These are phyloP conservation scores for Apantesis nais DNA, from an alignment of 2,888 invertebrate genomes.

Conservation along the genomic window DNA sequence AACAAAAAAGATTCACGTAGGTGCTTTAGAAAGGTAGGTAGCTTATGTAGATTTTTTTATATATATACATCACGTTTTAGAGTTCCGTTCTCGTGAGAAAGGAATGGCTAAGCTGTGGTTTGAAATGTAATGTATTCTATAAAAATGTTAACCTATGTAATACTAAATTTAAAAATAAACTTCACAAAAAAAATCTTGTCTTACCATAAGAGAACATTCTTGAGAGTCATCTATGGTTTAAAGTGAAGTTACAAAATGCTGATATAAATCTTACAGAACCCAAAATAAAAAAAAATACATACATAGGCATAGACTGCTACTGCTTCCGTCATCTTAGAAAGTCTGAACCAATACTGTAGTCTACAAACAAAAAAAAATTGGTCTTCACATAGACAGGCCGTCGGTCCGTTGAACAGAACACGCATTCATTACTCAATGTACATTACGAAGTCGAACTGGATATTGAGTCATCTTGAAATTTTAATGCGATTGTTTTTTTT, in stretches of 20 bases:
- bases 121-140: not conserved
- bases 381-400: not conserved
- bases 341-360: not conserved
- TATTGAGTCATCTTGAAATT: not conserved
- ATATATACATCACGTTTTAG: constrained; percentile 30
- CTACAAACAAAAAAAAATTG: no score
- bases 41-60: constrained; percentile 40
- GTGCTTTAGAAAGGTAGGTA: constrained; percentile 58
- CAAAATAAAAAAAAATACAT: not conserved
- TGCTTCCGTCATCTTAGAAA: constrained; percentile 1
- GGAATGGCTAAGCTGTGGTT: not conserved
- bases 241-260: not conserved
- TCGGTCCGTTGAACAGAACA: not conserved
- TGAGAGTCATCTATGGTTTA: not conserved
- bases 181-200: no score
- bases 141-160: not conserved
- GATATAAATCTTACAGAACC: not conserved
- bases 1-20: constrained; percentile 62
- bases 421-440: not conserved
- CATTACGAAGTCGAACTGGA: not conserved
- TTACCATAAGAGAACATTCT: not conserved
- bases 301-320: not conserved
- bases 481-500: no score
- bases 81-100: constrained; percentile 26
- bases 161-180: no score